Conservation (phyloP, 2,888 invertebrate genomes). For the Pyralis farinalis region DNA sequence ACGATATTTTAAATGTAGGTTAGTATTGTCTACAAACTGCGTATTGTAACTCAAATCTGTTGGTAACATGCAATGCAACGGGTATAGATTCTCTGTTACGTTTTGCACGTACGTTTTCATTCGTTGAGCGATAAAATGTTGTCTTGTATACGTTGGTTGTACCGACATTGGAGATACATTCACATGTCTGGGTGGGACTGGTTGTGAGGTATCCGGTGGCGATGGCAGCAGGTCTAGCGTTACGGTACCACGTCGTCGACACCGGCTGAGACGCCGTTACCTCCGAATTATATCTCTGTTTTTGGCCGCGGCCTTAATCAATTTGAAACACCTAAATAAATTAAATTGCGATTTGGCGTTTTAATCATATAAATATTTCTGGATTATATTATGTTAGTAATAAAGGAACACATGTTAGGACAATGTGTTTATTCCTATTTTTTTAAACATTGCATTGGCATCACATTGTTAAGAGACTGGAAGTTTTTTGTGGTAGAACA, state of each 20-base stretch:
- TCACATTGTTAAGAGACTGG: no score
- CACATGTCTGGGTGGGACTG: constrained; percentile 1
- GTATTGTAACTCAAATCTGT: neutral
- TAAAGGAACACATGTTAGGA: no score
- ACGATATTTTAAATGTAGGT: constrained; percentile 4
- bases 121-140: neutral
- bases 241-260: constrained; percentile 33
- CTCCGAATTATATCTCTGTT: constrained; percentile 25
- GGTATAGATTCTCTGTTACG: neutral
- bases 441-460: no score
- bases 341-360: neutral
- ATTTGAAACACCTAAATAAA: constrained; percentile 8
- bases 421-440: no score
- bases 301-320: constrained; percentile 17
- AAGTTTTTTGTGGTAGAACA: no score
- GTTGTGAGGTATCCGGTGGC: constrained; percentile 3
- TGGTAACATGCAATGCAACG: neutral
- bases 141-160: neutral
- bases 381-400: no score
- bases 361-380: no score
- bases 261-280: constrained; percentile 23
- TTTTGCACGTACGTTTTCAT: neutral
- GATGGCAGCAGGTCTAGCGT: constrained; percentile 28
- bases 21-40: neutral
- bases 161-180: constrained; percentile 2